Conservation (phyloP, 2,797 vertebrate genomes). For the Hippoglossus hippoglossus region DNA sequence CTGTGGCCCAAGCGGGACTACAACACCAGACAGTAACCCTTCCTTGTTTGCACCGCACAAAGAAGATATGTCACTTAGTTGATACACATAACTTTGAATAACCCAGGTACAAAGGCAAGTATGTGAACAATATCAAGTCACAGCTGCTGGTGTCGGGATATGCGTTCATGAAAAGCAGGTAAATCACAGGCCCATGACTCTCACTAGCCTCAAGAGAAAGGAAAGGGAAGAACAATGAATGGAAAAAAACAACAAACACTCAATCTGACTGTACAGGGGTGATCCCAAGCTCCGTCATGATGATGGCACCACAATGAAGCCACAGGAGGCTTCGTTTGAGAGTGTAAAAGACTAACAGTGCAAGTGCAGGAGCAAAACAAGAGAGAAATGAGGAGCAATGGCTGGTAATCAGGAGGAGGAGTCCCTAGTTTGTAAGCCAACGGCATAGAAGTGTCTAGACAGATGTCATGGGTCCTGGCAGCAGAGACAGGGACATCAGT, state of each 20-base stretch:
- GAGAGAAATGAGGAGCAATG: slow-evolving; percentile 6
- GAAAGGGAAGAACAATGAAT: neutral
- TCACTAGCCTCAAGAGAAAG: neutral
- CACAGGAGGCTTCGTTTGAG: neutral
- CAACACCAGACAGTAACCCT: no score
- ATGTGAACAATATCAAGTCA: no score
- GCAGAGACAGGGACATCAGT: slow-evolving; percentile 46
- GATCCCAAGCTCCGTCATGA: slow-evolving; percentile 2
- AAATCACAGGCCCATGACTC: neutral
- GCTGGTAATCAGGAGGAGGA: slow-evolving; percentile 26
- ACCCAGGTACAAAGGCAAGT: no score
- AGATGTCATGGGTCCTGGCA: slow-evolving; percentile 61
- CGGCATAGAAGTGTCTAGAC: slow-evolving; percentile 49
- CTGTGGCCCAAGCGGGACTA: no score
- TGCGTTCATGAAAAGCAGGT: neutral
- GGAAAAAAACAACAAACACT: neutral
- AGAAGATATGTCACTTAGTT: no score
- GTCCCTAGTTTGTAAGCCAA: slow-evolving; percentile 44
- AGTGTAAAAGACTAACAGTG: neutral
- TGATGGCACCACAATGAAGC: neutral
- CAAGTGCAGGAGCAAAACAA: neutral
- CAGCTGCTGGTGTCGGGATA: no score
- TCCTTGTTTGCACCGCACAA: no score
- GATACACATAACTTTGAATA: no score
- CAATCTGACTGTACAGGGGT: neutral